Conservation (phyloP, 1,140 invertebrate genomes). For the Orius insidiosus region DNA sequence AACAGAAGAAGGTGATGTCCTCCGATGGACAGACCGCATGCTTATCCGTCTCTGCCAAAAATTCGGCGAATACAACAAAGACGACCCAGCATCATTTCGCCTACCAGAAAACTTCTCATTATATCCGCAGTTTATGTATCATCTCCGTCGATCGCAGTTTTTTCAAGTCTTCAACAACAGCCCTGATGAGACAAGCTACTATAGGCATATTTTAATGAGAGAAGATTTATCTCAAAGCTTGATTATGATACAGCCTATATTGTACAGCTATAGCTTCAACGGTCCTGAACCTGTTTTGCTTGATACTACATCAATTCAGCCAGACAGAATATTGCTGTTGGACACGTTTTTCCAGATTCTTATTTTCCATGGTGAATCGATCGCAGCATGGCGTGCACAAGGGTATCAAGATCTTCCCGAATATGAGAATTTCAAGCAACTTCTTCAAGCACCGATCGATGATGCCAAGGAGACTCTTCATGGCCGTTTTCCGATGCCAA, state of each 20-base stretch:
- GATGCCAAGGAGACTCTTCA: constrained; percentile 94
- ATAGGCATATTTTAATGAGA: constrained; percentile 91
- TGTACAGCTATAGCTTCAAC: constrained; percentile 96
- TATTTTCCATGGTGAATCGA: constrained; percentile 98
- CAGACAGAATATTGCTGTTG: constrained; percentile 94
- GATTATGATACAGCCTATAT: constrained; percentile 98
- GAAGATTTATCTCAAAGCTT: constrained; percentile 94
- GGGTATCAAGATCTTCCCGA: constrained; percentile 93
- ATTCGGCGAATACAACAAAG: constrained; percentile 95
- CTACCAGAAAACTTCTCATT: constrained; percentile 89
- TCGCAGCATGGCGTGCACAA: constrained; percentile 86
- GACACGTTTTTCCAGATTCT: constrained; percentile 99
- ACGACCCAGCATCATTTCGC: constrained; percentile 91
- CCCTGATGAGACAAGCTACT: constrained; percentile 98
- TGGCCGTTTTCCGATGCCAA: constrained; percentile 90
- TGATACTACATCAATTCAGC: constrained; percentile 93
- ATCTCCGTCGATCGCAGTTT: constrained; percentile 89
- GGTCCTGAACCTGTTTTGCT: constrained; percentile 93
- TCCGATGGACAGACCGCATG: constrained; percentile 96
- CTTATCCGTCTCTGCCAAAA: constrained; percentile 97
- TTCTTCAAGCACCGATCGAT: constrained; percentile 91
- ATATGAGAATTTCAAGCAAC: constrained; percentile 92
- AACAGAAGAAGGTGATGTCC: constrained; percentile 87
- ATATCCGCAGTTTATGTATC: constrained; percentile 99
- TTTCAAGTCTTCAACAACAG: constrained; percentile 99